Percentiles rank a stretch among this genome's conserved stretches.
Conservation (phyloP, 92 coral and sea anemone genomes). For the Parazoanthus swiftii region DNA sequence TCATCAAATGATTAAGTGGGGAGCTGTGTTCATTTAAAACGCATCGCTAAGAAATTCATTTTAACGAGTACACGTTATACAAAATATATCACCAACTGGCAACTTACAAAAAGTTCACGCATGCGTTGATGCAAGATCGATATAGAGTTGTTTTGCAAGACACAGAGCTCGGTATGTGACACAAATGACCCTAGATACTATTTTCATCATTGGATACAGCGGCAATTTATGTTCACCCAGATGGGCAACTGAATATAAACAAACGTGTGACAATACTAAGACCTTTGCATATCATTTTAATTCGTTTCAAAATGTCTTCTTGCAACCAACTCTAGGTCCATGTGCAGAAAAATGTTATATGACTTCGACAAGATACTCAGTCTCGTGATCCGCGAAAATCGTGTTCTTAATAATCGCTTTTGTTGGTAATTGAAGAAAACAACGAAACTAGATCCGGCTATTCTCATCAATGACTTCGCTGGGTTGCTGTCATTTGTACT, state of each 20-base stretch:
- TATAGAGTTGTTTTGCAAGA: background rate
- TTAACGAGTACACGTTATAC: background rate
- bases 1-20: background rate
- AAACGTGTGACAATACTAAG: background rate
- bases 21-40: background rate
- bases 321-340: background rate
- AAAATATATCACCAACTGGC: too few species aligned
- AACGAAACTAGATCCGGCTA: background rate
- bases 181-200: background rate
- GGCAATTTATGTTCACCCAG: background rate
- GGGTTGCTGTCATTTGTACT: background rate
- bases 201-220: background rate
- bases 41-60: background rate
- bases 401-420: background rate
- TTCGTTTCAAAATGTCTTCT: background rate
- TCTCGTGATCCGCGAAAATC: constrained; percentile 5
- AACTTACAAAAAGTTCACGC: background rate
- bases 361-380: background rate
- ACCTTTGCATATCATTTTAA: background rate
- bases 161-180: background rate
- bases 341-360: background rate
- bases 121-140: background rate
- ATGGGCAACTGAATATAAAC: constrained; percentile 9
- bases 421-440: background rate
- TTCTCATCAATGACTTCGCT: too few species aligned